Evolutionary conservation across 2,113 vertebrate genomes (phyloP).

Genomic region (Hydrochoerus hydrochaeris): DNA sequence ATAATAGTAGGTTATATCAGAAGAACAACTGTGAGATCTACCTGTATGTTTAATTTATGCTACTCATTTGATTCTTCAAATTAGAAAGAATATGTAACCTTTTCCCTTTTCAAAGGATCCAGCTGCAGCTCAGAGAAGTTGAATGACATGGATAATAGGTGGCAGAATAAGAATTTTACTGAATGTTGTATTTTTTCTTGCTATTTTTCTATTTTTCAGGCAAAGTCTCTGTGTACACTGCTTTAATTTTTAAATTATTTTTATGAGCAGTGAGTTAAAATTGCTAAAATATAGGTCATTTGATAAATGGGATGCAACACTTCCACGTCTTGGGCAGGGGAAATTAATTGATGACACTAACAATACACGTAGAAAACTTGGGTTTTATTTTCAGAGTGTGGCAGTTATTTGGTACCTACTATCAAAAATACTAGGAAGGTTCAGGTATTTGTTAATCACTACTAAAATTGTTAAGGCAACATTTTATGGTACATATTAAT

Average conservation of each 20-base stretch:
- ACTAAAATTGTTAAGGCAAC: neutral
- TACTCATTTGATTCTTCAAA: constrained; percentile 18
- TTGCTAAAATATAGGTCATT: neutral
- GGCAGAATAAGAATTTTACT: neutral
- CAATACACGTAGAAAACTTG: neutral
- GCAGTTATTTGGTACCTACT: neutral
- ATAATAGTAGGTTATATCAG: neutral
- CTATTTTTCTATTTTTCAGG: neutral
- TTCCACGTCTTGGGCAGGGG: neutral
- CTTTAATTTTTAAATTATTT: neutral
- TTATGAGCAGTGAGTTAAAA: neutral
- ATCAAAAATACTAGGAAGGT: neutral
- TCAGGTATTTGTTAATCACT: neutral
- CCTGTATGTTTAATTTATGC: neutral
- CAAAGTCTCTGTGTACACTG: neutral
- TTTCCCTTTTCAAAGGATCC: neutral
- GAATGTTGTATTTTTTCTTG: neutral
- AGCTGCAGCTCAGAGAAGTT: neutral
- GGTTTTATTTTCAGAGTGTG: neutral
- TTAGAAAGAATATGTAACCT: neutral
- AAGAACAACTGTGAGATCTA: neutral
- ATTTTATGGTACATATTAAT: neutral
- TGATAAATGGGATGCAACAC: neutral
- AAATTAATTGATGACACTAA: neutral
- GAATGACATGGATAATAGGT: neutral